Percentiles rank a stretch among this genome's conserved stretches.
These are phyloP conservation scores for Cottoperca gobio DNA, from an alignment of 2,797 vertebrate species.

Conservation along the genomic window DNA sequence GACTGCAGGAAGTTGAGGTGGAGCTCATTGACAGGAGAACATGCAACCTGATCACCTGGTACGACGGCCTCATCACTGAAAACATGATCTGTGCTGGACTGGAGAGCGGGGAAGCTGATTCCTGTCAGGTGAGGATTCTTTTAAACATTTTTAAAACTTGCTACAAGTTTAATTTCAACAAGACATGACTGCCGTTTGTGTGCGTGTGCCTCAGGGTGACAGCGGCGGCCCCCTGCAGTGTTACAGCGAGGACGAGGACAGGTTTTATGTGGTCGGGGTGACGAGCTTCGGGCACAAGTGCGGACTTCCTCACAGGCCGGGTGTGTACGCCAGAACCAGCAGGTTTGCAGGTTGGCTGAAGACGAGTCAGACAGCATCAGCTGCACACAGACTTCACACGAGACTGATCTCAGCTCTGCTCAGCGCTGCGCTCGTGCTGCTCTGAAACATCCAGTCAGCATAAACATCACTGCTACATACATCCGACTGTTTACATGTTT, in stretches of 20 bases:
- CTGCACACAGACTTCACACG: conserved; percentile 7
- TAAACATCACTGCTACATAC: neutral
- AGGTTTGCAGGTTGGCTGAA: conserved; percentile 64
- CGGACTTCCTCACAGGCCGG: conserved; percentile 61
- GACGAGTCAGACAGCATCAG: conserved; percentile 26
- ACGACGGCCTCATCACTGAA: conserved; percentile 51
- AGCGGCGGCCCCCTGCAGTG: conserved; percentile 80
- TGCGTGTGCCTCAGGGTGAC: conserved; percentile 66
- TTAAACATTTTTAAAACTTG: neutral
- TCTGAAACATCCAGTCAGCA: conserved; percentile 25
- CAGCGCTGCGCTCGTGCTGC: conserved; percentile 22
- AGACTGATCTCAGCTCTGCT: conserved; percentile 43
- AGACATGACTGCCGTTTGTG: neutral
- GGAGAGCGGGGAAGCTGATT: conserved; percentile 51
- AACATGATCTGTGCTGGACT: conserved; percentile 78
- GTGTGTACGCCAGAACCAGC: conserved; percentile 69
- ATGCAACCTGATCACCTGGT: conserved; percentile 74
- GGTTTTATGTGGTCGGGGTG: conserved; percentile 73
- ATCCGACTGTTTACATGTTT: neutral
- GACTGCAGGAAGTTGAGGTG: conserved; percentile 74
- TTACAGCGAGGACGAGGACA: conserved; percentile 65
- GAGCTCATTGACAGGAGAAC: conserved; percentile 61
- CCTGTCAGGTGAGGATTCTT: conserved; percentile 64
- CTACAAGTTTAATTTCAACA: neutral
- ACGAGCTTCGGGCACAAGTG: conserved; percentile 72